Evolutionary conservation across 2,797 vertebrate species (phyloP).

Genomic region (Neoniphon sammara): DNA sequence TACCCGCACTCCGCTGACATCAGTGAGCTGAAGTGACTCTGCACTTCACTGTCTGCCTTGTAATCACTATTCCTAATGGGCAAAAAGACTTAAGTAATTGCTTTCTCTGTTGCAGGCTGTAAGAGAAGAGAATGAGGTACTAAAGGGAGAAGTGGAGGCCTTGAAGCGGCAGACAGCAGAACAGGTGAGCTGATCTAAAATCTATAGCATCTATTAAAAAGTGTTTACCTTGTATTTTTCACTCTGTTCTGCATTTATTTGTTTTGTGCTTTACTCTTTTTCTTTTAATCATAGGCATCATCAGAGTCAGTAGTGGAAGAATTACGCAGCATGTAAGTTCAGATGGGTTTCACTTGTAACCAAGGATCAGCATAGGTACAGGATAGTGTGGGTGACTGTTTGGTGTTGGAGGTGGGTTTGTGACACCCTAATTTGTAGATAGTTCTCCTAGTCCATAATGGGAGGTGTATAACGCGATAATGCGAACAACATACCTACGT

Average conservation of each 20-base stretch:
- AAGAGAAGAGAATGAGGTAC: slow-evolving; percentile 84
- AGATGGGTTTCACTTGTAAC: background rate
- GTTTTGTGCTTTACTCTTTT: slow-evolving; percentile 23
- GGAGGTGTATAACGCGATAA: too few species aligned
- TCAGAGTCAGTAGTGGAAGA: slow-evolving; percentile 88
- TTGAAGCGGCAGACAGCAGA: slow-evolving; percentile 85
- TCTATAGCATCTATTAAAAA: background rate
- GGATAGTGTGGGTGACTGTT: too few species aligned
- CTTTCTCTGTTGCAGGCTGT: slow-evolving; percentile 79
- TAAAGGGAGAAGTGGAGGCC: slow-evolving; percentile 86
- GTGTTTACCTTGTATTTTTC: background rate
- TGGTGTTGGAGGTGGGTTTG: too few species aligned
- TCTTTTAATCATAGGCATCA: slow-evolving; percentile 80
- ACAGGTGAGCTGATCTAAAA: slow-evolving; percentile 80
- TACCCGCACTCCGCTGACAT: slow-evolving; percentile 20
- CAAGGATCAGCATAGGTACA: too few species aligned
- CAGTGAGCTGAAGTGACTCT: slow-evolving; percentile 22
- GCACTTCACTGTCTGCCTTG: slow-evolving; percentile 24
- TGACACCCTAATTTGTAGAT: too few species aligned
- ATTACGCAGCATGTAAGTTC: slow-evolving; percentile 90
- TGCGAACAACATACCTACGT: too few species aligned
- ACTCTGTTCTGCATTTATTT: slow-evolving; percentile 13
- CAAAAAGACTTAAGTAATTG: slow-evolving; percentile 16
- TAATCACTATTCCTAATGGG: slow-evolving; percentile 42
- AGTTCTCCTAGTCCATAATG: too few species aligned